A percentile compares a stretch with the other conserved stretches of the same genome.
phyloP scores from a whole-genome alignment of 1,140 invertebrate species.

The Drosophila athabasca region DNA sequence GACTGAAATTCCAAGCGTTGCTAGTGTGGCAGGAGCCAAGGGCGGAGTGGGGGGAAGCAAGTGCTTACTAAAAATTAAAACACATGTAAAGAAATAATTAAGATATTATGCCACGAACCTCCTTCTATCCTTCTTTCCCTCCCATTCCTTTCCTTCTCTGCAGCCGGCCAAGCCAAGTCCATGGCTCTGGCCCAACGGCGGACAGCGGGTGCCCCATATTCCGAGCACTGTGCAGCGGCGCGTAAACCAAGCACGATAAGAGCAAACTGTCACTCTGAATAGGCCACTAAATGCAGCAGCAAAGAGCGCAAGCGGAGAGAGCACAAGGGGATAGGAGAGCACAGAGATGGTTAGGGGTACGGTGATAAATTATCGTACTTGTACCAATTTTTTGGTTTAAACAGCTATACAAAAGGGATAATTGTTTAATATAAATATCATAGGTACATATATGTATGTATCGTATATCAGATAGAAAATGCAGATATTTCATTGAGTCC shows the following conservation, averaged over 20 bases:
- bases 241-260: conserved; percentile 67
- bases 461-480: no score
- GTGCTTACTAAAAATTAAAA: conserved; percentile 79
- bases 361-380: no score
- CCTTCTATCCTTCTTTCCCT: no score
- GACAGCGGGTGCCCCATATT: conserved; percentile 20
- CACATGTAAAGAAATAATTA: conserved; percentile 81
- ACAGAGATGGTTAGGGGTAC: not conserved
- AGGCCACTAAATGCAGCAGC: conserved; percentile 61
- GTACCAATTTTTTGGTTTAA: no score
- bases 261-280: conserved; percentile 68
- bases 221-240: conserved; percentile 34
- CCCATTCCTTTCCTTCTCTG: not conserved
- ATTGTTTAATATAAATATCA: no score
- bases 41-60: conserved; percentile 23
- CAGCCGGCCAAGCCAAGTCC: not conserved
- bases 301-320: not conserved
- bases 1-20: conserved; percentile 68
- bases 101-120: conserved; percentile 72
- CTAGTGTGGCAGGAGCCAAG: not conserved
- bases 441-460: no score
- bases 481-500: no score
- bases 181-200: not conserved
- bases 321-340: not conserved
- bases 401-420: no score